These are phyloP conservation scores for Protodeltote pygarga DNA, from an alignment of 2,888 invertebrate genomes.

Conservation along the genomic window DNA sequence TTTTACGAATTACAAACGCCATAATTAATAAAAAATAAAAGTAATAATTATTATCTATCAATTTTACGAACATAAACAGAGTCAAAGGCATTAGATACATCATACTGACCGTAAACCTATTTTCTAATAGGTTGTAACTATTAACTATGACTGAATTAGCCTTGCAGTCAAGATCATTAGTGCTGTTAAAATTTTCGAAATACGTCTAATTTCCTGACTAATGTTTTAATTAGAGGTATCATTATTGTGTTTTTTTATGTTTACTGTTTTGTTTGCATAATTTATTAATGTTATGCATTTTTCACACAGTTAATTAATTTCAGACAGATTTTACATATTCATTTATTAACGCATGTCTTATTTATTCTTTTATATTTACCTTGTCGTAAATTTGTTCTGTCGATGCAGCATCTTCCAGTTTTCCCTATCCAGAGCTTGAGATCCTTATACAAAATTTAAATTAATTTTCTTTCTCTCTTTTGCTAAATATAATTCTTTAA, in stretches of 20 bases:
- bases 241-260: constrained; percentile 4
- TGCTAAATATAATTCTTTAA: too few relatives aligned
- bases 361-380: too few relatives aligned
- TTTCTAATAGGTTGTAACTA: neutral
- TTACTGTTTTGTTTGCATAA: constrained; percentile 16
- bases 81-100: neutral
- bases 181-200: constrained; percentile 18
- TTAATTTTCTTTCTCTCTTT: too few relatives aligned
- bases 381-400: too few relatives aligned
- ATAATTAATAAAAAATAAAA: too few relatives aligned
- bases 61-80: too few relatives aligned
- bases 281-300: constrained; percentile 20
- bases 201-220: constrained; percentile 13
- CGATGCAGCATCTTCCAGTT: too few relatives aligned
- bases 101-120: neutral
- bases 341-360: neutral
- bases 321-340: neutral
- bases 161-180: constrained; percentile 29
- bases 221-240: constrained; percentile 22
- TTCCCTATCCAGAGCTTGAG: too few relatives aligned
- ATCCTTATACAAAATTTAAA: too few relatives aligned
- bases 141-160: too few relatives aligned
- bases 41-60: too few relatives aligned
- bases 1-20: too few relatives aligned
- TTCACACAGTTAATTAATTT: constrained; percentile 13